Evolutionary conservation across 2,888 invertebrate species (phyloP), one percentile per base, ranked within the genome.

Genomic region (Trilocha varians): DNA sequence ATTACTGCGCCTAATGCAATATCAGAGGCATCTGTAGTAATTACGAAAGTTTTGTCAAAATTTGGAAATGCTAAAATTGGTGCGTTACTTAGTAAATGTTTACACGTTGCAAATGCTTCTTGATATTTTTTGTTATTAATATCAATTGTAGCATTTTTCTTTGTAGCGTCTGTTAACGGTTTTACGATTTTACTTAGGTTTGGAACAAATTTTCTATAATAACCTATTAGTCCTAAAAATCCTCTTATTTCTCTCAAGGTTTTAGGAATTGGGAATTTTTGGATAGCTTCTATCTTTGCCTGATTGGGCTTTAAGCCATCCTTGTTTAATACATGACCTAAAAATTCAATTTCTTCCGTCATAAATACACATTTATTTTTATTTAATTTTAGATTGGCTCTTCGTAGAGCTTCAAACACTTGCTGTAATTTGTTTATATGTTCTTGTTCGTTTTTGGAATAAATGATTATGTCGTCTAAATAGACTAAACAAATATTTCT

Each of bases 31-130:
- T 70, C 69, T 1, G 61, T 53, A 3, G 53, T 55, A 1, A 59
- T 35, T 3, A 50, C 43, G n/a, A 57, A 52, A 2, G 16, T 52
- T 43, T 58, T 56, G 0, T 36, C 38, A 42, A 70, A 71, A 33
- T 73, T 59, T 1, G 68, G 66, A 33, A 62, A 69, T 42, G 57
- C 52, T 2, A 72, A 43, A 1, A 72, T 53, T 1, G 65, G 65
- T 13, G 55, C 53, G n/a, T 59, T 53, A 2, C 41, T 48, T 33
- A 54, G 25, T 9, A 53, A 33, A 3, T 39, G 46, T 36, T 52
- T 55, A 16, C 54, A 53, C 11, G 53, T 33, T 16, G 52, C 46
- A 32, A 58, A 58, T 16, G 48, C 44, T 13, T 53, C 43, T 16
- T 47, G 34, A 11, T 57, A 62, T 18, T 6, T 6, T 18, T 8